A percentile compares a stretch with the other conserved stretches of the same genome.
Conservation (phyloP, 1,140 invertebrate species). For the Elymnias hypermnestra region DNA sequence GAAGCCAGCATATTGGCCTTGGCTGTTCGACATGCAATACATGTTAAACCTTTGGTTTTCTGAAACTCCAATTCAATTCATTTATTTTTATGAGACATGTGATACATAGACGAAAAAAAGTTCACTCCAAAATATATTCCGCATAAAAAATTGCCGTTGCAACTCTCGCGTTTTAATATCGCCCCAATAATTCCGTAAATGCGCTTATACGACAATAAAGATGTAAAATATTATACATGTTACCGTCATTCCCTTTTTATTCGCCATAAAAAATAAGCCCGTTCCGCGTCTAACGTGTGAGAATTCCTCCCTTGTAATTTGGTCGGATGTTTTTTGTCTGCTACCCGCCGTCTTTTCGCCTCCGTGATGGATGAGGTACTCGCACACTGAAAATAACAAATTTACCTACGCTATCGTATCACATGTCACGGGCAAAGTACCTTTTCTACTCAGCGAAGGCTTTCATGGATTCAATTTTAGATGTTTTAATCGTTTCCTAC, state of each 20-base stretch:
- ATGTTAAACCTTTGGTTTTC: no score
- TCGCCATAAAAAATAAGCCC: slow-evolving; percentile 1
- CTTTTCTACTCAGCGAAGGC: background rate
- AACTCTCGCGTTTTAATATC: no score
- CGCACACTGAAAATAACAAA: background rate
- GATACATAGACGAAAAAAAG: no score
- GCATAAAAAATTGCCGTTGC: no score
- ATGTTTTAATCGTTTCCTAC: no score
- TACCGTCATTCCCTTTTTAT: background rate
- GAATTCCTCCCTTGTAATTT: slow-evolving; percentile 2
- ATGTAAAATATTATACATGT: slow-evolving; percentile 1
- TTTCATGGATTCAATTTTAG: background rate
- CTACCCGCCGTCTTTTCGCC: background rate
- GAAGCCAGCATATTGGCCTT: no score
- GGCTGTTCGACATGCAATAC: no score
- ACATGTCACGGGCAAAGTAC: background rate
- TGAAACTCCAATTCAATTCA: no score
- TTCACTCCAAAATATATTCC: no score
- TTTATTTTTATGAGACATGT: no score
- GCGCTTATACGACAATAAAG: background rate
- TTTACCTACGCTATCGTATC: slow-evolving; percentile 2
- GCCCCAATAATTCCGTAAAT: background rate
- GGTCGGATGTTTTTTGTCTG: slow-evolving; percentile 3
- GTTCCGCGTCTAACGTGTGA: background rate
- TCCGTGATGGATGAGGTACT: slow-evolving; percentile 1